Evolutionary conservation across 1,140 invertebrate genomes (phyloP), one percentile per base, ranked within the genome.

Genomic region (Parasteatoda tepidariorum): DNA sequence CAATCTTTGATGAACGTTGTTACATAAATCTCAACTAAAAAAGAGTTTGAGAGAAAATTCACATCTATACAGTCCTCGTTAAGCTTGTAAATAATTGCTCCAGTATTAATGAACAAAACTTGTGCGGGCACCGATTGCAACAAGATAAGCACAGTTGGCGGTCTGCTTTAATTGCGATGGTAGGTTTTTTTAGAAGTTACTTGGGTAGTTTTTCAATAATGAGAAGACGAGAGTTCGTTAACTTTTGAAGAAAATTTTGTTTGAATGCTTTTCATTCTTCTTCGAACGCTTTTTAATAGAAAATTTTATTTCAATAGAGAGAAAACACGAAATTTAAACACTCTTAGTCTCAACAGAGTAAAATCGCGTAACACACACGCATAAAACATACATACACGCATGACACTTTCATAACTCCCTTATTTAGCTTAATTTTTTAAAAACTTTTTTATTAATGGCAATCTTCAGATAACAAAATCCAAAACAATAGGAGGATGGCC

Each of bases 41-140:
- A 26, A 38, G 33, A 33, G 7, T 18, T 2, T 15, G 41, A 48
- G 15, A 38, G 2, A 34, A 41, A 68, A 26, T 34, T 26, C 66
- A 34, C 66, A 33, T 57, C 26, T 2, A 54, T 71, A 71, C 15
- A 55, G 48, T 30, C n/a, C 68, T 71, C 68, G 68, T 71, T 71
- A 71, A 24, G 34, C 41, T 34, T 31, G 33, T 68, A 68, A 68
- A 68, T 64, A 38, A 41, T 38, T 33, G 33, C 31, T 15, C 5
- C 15, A 59, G 68, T 59, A 61, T 70, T 71, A 82, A 82, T 71
- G 67, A 82, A 71, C 33, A n/a, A 57, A 82, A 71, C 71, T 82
- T 82, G 55, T 82, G 48, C 62, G 66, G 78, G 48, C 34, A 26
- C n/a, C n/a, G 67, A 70, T 82, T 33, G 55, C 78, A 82, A 71